These are phyloP conservation scores for Lineus longissimus DNA, from an alignment of 1,140 invertebrate species.

Conservation along the genomic window DNA sequence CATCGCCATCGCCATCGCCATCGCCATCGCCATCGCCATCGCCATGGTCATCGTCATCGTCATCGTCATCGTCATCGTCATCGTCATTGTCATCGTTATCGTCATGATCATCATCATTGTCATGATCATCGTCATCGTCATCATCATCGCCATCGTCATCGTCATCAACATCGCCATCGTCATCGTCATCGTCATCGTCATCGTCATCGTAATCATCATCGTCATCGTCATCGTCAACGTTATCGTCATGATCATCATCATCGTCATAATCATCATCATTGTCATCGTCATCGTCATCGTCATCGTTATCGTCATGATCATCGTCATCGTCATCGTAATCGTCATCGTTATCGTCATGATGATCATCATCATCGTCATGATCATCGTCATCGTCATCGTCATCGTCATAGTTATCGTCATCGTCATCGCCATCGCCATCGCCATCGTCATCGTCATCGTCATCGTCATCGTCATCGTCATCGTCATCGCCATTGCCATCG, in stretches of 20 bases:
- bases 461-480: conserved; percentile 1
- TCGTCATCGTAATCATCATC: no score
- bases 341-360: neutral
- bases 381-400: no score
- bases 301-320: no score
- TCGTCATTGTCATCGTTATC: no score
- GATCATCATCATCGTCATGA: no score
- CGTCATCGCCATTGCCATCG: conserved; percentile 1
- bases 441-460: conserved; percentile 1
- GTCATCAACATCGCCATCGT: neutral
- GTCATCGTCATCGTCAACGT: no score
- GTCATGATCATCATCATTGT: no score
- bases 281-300: conserved; percentile 1
- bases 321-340: no score
- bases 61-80: conserved; percentile 1
- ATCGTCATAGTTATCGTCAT: neutral
- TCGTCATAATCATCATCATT: no score
- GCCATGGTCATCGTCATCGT: neutral
- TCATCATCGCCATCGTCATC: neutral
- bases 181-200: no score
- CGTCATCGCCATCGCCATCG: conserved; percentile 1
- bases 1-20: conserved; percentile 1
- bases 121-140: no score
- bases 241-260: no score
- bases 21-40: neutral